Percentiles rank a stretch among this genome's conserved stretches.
phyloP scores from a whole-genome alignment of 2,888 invertebrate genomes.

The Agapetus fuscipes region DNA sequence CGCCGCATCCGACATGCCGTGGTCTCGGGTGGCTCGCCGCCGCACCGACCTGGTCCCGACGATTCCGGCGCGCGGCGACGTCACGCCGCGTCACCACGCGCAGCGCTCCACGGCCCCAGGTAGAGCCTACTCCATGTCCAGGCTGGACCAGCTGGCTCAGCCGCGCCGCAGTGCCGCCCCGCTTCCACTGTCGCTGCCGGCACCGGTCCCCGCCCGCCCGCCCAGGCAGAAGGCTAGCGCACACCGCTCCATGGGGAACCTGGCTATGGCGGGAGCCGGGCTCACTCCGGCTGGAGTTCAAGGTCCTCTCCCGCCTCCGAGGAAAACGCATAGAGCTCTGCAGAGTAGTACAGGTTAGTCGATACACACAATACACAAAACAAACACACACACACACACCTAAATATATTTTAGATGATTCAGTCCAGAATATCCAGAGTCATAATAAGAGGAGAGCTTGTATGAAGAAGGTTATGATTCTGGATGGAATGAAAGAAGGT shows the following conservation, averaged over 20 bases:
- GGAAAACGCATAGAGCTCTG: too few relatives aligned
- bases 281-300: constrained; percentile 26
- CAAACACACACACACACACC: too few relatives aligned
- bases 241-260: constrained; percentile 23
- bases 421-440: too few relatives aligned
- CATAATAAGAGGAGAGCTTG: too few relatives aligned
- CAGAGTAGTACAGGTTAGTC: constrained; percentile 25
- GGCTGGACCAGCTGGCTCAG: constrained; percentile 76
- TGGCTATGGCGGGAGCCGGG: constrained; percentile 17
- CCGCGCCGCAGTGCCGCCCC: constrained; percentile 46
- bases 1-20: too few relatives aligned
- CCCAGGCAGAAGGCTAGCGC: constrained; percentile 26
- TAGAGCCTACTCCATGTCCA: constrained; percentile 91
- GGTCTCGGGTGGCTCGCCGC: constrained; percentile 72
- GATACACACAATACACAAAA: neutral
- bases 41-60: constrained; percentile 89
- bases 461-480: too few relatives aligned
- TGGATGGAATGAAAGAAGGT: too few relatives aligned
- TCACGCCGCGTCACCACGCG: constrained; percentile 34
- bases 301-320: constrained; percentile 19
- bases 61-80: constrained; percentile 61
- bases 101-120: constrained; percentile 41
- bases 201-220: constrained; percentile 31
- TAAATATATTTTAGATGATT: too few relatives aligned
- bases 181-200: constrained; percentile 31